Percentiles rank a stretch among this genome's conserved stretches.
Conservation (phyloP, 2,888 invertebrate species). For the Parnassius mnemosyne region DNA sequence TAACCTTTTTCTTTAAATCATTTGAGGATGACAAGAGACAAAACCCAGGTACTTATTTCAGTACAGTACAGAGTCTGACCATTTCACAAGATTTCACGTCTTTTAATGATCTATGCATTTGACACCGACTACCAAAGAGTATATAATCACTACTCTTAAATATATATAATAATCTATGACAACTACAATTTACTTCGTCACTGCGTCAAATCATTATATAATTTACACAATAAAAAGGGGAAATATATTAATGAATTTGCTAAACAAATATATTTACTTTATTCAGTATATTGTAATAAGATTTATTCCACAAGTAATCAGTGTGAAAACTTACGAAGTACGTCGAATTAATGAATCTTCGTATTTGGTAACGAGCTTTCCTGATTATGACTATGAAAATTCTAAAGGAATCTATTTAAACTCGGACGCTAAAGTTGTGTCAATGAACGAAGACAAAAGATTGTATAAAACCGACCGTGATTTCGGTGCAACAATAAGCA, state of each 20-base stretch:
- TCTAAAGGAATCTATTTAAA: conserved; percentile 25
- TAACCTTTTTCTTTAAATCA: no score
- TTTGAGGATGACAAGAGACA: no score
- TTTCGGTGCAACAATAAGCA: conserved; percentile 23
- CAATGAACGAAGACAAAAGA: conserved; percentile 33
- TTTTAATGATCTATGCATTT: no score
- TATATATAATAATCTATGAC: no score
- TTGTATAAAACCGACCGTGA: conserved; percentile 10
- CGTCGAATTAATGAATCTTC: conserved; percentile 57
- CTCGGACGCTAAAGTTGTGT: conserved; percentile 26
- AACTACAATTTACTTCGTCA: no score
- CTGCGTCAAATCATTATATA: no score
- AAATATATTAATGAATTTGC: conserved; percentile 32
- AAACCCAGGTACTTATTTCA: no score
- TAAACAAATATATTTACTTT: conserved; percentile 43
- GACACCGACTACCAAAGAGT: no score
- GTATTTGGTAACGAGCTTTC: conserved; percentile 58
- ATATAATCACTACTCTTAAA: no score
- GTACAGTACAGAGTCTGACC: conserved; percentile 8
- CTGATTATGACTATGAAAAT: conserved; percentile 46
- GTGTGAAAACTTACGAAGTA: conserved; percentile 63
- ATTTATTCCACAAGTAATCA: conserved; percentile 42
- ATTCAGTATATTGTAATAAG: conserved; percentile 46
- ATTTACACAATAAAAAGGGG: no score
- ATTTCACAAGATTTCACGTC: no score